These are phyloP conservation scores for Mylabris sibirica DNA, from an alignment of 2,888 invertebrate species.

Conservation along the genomic window DNA sequence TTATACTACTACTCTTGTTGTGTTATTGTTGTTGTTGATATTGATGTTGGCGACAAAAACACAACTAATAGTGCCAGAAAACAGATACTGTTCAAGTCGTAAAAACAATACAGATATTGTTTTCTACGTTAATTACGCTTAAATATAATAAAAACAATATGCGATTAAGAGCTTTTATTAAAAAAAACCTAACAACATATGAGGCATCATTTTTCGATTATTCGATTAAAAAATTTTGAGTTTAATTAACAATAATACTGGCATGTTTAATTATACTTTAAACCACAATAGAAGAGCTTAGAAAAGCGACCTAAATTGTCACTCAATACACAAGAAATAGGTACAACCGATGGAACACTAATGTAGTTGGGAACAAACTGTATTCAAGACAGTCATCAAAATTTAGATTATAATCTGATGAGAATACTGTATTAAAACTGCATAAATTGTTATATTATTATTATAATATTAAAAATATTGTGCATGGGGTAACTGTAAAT, in stretches of 20 bases:
- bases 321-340: too few species aligned
- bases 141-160: slow-evolving; percentile 36
- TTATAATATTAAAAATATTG: neutral
- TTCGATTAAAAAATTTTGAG: neutral
- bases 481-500: neutral
- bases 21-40: neutral
- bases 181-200: slow-evolving; percentile 12
- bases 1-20: too few species aligned
- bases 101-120: slow-evolving; percentile 38
- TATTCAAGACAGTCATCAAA: too few species aligned
- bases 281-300: too few species aligned
- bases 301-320: too few species aligned
- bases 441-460: neutral
- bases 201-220: neutral
- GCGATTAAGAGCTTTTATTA: slow-evolving; percentile 26
- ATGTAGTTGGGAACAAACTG: too few species aligned
- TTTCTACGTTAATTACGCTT: slow-evolving; percentile 43
- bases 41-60: slow-evolving; percentile 6
- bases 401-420: neutral
- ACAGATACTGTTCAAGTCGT: slow-evolving; percentile 17
- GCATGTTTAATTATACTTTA: too few species aligned
- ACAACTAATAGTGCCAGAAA: slow-evolving; percentile 2
- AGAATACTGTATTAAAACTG: neutral
- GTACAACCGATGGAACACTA: too few species aligned
- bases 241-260: neutral